phyloP scores from a whole-genome alignment of 2,797 vertebrate species.

The Anguilla obscura region DNA sequence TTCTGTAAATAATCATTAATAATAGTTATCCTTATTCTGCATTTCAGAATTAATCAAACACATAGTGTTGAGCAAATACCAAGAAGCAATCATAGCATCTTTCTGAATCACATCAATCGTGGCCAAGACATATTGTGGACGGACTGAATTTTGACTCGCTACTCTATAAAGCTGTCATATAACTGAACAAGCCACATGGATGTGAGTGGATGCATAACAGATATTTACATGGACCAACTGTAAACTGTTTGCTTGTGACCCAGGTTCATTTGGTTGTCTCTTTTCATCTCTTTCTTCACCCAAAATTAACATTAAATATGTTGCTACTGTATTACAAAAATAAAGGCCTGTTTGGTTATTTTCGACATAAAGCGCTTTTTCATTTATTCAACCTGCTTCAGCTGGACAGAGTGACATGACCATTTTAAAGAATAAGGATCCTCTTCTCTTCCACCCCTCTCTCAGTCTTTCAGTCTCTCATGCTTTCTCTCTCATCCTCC shows the following conservation, averaged over 20 bases:
- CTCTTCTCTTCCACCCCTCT: no score
- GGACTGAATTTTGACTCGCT: background rate
- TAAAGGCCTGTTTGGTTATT: no score
- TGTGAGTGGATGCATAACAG: background rate
- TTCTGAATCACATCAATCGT: background rate
- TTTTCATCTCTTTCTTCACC: no score
- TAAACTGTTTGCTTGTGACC: background rate
- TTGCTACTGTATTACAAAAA: no score
- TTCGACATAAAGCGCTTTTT: no score
- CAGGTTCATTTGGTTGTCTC: no score
- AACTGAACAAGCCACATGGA: background rate
- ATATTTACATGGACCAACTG: background rate
- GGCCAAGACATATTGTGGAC: background rate
- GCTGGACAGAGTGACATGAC: no score
- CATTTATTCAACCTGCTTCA: no score
- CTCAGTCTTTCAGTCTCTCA: no score
- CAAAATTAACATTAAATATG: no score
- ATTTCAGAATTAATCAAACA: background rate
- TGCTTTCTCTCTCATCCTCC: no score
- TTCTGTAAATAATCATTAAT: background rate
- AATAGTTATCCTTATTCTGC: background rate
- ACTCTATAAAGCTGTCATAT: background rate
- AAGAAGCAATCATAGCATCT: background rate
- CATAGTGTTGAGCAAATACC: background rate
- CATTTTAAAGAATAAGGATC: no score